Evolutionary conservation across 2,113 vertebrate species (phyloP).

Genomic region (Ia io): DNA sequence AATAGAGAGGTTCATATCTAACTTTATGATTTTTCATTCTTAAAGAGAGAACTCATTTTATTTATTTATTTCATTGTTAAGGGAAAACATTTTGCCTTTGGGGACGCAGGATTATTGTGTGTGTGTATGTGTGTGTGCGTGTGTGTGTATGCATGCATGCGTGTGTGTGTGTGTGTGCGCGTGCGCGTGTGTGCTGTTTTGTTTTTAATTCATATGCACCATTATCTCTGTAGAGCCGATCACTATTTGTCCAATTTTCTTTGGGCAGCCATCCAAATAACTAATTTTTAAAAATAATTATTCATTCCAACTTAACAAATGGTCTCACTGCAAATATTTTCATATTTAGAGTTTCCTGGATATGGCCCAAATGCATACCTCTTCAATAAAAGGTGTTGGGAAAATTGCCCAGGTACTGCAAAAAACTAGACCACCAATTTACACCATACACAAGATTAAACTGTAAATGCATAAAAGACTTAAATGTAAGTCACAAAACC

Average conservation of each 20-base stretch:
- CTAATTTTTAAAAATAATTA: constrained; percentile 31
- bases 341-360: neutral
- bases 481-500: no score
- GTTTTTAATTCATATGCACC: neutral
- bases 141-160: neutral
- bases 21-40: constrained; percentile 7
- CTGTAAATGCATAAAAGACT: no score
- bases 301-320: constrained; percentile 19
- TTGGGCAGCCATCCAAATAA: neutral
- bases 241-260: neutral
- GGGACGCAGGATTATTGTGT: neutral
- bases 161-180: neutral
- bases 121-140: neutral
- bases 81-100: neutral
- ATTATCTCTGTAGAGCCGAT: neutral
- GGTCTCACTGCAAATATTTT: neutral
- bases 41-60: neutral
- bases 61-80: neutral
- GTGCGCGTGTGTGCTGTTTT: neutral
- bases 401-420: no score
- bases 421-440: no score
- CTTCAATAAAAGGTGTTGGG: no score
- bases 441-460: no score
- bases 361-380: neutral
- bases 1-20: neutral